Base-by-base conservation (phyloP, 1,140 invertebrate species). In the Heliconius himera region DNA sequence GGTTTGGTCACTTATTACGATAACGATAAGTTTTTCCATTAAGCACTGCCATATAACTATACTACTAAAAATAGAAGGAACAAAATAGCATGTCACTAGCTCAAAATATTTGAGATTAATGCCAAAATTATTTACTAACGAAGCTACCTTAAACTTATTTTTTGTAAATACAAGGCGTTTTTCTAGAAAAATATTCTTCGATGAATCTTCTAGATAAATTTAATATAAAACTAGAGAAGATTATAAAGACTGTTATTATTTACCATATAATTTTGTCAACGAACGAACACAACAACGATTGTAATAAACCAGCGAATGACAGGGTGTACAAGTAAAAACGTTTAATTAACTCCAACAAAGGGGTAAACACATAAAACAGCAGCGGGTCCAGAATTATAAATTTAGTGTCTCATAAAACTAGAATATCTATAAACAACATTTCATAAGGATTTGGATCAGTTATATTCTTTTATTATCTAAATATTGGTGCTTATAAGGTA, bases 291-390 rank as follows among this genome's bases (percentile, higher is more conserved):
- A 60, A 11, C 56, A 16, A 66, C 11, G 71, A 73, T 80, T 76
- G 36, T 66, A 77, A 77, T 80, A 80, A 80, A 77, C 71, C 29
- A 49, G 51, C 70, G 60, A 80, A 80, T 70, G 74, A 81, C 72
- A 66, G 3, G 38, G 72, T 79, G 70, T 54, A 74, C 77, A 74
- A 74, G 72, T 81, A 78, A 83, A 80, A 78, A 78, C 76, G 54
- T 83, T 84, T 81, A 76, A 83, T 84, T 83, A 81, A 80, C 73
- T 74, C 80, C 70, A 80, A 84, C 83, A 84, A 84, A 84, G 80
- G 83, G 82, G 78, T 84, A 83, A 80, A 79, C 60, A 73, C 77
- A 77, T 75, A 81, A 84, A 84, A 81, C 77, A 76, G 29, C 70
- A 81, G 78, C 79, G 75, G 72, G 74, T 75, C 73, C 76, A 73